Evolutionary conservation across 2,113 vertebrate genomes (phyloP), one percentile per base, ranked within the genome.

Genomic region (Falcunculus frontatus): DNA sequence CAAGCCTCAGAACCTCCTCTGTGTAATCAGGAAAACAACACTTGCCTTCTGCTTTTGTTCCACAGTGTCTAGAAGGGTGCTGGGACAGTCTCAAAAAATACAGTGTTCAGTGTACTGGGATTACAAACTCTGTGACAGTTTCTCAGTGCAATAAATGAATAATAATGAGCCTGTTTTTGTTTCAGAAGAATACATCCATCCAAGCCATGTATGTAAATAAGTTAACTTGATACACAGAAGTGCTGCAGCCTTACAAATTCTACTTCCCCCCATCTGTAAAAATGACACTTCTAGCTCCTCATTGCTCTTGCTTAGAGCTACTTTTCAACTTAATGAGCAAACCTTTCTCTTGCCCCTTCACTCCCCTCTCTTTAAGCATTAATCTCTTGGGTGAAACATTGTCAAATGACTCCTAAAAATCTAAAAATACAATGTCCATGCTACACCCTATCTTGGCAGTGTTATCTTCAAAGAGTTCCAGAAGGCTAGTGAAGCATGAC

Each of bases 391-490:
- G 75, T 73, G 89, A 94, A 95, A 89, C 84, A 84, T 35, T 94
- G 82, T 96, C 79, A 94, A 95, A 93, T 93, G 82, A 91, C 49
- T 95, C 67, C 70, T 83, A n/a, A 94, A 96, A 93, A 91, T 63
- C 92, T 90, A 84, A 89, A 88, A 96, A 89, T 88, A 80, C 59
- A 89, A 93, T 64, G 88, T 90, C 89, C 62, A 60, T 59, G 15
- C 39, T 77, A 60, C 67, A 84, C 22, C 69, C 76, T 89, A 73
- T 90, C 92, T 96, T 84, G 90, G 92, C 92, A 89, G 52, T 46
- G 47, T 95, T 96, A 95, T 95, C 96, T 95, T 96, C 96, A 96
- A 97, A 96, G 95, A 89, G 83, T 95, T 97, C 94, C 96, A 95
- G 87, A 93, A 93, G 74, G 70, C 84, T 92, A 95, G 85, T 53